A percentile compares a stretch with the other conserved stretches of the same genome.
phyloP scores from a whole-genome alignment of 2,113 vertebrate species.

The Zosterops pallidus region DNA sequence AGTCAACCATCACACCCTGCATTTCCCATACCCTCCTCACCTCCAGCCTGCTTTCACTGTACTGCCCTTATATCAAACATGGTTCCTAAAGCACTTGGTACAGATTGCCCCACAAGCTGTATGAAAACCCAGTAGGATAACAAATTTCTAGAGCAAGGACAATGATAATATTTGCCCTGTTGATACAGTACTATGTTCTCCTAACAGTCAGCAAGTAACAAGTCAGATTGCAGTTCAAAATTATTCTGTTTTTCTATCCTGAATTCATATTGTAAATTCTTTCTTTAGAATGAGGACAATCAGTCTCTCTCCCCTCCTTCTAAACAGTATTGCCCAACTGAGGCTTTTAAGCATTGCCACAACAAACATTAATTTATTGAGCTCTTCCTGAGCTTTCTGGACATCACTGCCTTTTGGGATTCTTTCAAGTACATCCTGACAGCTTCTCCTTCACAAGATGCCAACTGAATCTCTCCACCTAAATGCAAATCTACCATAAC shows the following conservation, averaged over 20 bases:
- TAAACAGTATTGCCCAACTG: neutral
- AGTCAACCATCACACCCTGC: neutral
- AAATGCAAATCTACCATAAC: neutral
- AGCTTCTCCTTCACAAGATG: neutral
- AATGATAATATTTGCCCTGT: neutral
- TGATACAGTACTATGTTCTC: neutral
- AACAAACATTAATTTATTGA: neutral
- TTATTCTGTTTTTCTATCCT: neutral
- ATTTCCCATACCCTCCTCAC: neutral
- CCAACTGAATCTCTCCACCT: neutral
- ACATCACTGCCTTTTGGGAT: neutral
- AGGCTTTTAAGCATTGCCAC: neutral
- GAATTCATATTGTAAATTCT: neutral
- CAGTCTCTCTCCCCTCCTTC: neutral
- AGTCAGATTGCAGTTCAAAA: neutral
- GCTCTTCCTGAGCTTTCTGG: neutral
- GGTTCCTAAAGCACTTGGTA: neutral
- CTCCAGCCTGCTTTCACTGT: neutral
- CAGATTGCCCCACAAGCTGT: neutral
- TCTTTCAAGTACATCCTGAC: neutral
- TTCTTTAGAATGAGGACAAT: neutral
- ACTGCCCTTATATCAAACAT: neutral
- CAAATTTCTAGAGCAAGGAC: neutral
- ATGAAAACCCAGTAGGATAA: neutral
- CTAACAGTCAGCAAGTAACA: neutral